Conservation (phyloP, 2,888 invertebrate species). For the Chalcosyrphus nemorum region DNA sequence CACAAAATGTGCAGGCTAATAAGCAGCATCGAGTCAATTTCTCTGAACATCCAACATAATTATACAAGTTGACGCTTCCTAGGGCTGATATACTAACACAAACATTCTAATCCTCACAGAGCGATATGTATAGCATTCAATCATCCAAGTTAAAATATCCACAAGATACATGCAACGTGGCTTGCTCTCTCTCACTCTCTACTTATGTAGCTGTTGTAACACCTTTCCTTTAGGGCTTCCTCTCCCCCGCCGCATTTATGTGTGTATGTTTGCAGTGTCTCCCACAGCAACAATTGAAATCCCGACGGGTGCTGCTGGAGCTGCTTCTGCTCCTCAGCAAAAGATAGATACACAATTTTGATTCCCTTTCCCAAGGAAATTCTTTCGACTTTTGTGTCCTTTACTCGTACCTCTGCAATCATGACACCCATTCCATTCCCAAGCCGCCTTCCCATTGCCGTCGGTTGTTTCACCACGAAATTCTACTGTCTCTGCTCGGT, state of each 20-base stretch:
- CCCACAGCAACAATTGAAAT: slow-evolving; percentile 66
- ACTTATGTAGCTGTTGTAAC: slow-evolving; percentile 20
- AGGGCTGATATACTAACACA: background rate
- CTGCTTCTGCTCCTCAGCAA: slow-evolving; percentile 66
- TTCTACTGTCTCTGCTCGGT: slow-evolving; percentile 47
- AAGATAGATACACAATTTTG: slow-evolving; percentile 71
- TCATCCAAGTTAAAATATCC: slow-evolving; percentile 30
- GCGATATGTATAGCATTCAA: slow-evolving; percentile 17
- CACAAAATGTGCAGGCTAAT: too few relatives aligned
- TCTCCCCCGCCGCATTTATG: slow-evolving; percentile 24
- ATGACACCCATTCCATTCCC: slow-evolving; percentile 63
- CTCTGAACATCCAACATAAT: background rate
- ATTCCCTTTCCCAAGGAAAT: slow-evolving; percentile 71
- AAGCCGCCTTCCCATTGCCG: slow-evolving; percentile 23
- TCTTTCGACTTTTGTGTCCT: slow-evolving; percentile 68
- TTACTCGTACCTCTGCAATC: slow-evolving; percentile 69
- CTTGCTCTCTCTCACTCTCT: slow-evolving; percentile 23
- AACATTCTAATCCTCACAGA: background rate
- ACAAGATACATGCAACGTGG: slow-evolving; percentile 24
- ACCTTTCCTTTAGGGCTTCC: slow-evolving; percentile 54
- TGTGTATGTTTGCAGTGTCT: slow-evolving; percentile 38
- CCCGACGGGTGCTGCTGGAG: slow-evolving; percentile 49
- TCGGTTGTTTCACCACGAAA: slow-evolving; percentile 42
- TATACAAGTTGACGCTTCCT: background rate
- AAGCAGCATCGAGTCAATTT: background rate